Evolutionary conservation across 2,888 invertebrate species (phyloP).

Genomic region (Nycteola revayana): DNA sequence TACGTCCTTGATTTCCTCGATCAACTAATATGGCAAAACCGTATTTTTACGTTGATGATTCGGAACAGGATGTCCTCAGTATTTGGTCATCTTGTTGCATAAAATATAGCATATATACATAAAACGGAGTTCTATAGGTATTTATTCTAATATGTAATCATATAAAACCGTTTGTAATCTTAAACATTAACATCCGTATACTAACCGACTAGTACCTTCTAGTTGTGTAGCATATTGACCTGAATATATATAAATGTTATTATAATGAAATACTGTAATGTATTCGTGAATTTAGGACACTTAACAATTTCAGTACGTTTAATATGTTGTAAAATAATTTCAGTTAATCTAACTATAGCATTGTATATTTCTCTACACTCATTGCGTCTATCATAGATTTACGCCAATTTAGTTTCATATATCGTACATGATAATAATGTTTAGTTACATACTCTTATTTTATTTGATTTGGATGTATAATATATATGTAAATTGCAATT

Average conservation of each 20-base stretch:
- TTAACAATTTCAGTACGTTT: conserved; percentile 31
- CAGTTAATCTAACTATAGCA: conserved; percentile 34
- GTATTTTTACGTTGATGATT: no score
- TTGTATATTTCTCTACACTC: conserved; percentile 35
- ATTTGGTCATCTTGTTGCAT: no score
- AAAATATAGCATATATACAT: no score
- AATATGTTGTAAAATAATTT: conserved; percentile 38
- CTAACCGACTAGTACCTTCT: conserved; percentile 28
- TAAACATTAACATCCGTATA: conserved; percentile 16
- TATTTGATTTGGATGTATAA: conserved; percentile 31
- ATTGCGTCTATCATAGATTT: conserved; percentile 34
- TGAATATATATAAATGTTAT: conserved; percentile 28
- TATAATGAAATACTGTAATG: conserved; percentile 10
- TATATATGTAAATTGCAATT: conserved; percentile 31
- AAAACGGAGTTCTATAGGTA: no score
- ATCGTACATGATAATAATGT: conserved; percentile 7
- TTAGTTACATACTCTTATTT: conserved; percentile 23
- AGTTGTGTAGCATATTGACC: conserved; percentile 39
- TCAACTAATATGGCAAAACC: no score
- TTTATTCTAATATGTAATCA: no score
- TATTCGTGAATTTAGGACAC: conserved; percentile 19
- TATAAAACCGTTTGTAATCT: conserved; percentile 13
- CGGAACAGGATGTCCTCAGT: no score
- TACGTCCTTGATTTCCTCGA: no score
- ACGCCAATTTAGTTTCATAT: conserved; percentile 36